Conservation (phyloP, 2,113 vertebrate genomes). For the Hemiscyllium ocellatum region DNA sequence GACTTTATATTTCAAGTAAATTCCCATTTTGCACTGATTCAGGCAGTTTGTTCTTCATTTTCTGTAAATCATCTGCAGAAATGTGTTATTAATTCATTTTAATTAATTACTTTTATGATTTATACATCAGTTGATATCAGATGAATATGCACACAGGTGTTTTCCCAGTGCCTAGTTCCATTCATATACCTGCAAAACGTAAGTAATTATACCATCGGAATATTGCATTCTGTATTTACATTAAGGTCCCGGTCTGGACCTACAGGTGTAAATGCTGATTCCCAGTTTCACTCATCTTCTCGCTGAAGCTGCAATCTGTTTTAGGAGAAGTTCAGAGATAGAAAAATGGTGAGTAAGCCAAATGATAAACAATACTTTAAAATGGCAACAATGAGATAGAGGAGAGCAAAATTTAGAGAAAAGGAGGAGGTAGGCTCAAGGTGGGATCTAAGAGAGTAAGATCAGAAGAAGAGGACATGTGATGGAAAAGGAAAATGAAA, state of each 20-base stretch:
- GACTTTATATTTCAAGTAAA: not conserved
- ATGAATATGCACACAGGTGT: slow-evolving; percentile 15
- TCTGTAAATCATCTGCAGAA: slow-evolving; percentile 13
- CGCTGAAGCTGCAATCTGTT: not conserved
- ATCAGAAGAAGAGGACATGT: not conserved
- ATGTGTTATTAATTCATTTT: slow-evolving; percentile 33
- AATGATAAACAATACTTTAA: not conserved
- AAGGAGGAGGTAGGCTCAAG: not conserved
- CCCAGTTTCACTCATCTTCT: not conserved
- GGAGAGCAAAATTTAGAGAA: not conserved
- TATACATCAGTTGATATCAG: not conserved
- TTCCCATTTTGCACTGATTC: not conserved
- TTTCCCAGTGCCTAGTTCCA: not conserved
- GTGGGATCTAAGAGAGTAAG: not conserved
- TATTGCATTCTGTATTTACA: not conserved
- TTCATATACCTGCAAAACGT: not conserved
- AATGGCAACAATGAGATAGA: not conserved
- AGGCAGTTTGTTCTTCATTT: slow-evolving; percentile 1
- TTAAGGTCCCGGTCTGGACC: not conserved
- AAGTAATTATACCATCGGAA: not conserved
- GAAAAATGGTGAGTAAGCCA: not conserved
- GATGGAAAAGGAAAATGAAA: not conserved
- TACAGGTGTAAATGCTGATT: not conserved
- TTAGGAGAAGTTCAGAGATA: not conserved
- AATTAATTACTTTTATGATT: slow-evolving; percentile 25